phyloP scores from a whole-genome alignment of 2,797 vertebrate genomes.

The Epinephelus awoara region DNA sequence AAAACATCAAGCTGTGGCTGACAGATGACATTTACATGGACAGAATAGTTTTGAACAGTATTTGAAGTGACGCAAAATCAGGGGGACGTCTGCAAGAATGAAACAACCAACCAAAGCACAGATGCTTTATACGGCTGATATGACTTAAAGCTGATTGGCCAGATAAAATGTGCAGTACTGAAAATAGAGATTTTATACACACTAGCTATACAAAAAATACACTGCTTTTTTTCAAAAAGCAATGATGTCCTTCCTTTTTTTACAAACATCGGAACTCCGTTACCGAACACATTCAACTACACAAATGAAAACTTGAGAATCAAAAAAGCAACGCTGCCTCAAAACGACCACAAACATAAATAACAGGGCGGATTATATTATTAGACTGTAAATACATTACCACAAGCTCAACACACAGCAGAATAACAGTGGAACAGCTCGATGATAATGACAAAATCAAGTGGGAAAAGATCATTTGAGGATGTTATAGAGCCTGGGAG shows the following conservation, averaged over 20 bases:
- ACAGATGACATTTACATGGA: background rate
- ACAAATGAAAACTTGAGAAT: conserved; percentile 12
- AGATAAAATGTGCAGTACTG: conserved; percentile 38
- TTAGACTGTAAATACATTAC: conserved; percentile 1
- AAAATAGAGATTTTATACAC: conserved; percentile 69
- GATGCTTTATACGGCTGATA: background rate
- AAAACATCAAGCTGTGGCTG: background rate
- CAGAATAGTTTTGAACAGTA: background rate
- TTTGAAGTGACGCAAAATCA: background rate
- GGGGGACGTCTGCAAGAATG: background rate
- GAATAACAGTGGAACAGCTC: conserved; percentile 33
- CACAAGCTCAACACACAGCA: conserved; percentile 21
- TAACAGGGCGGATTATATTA: conserved; percentile 38
- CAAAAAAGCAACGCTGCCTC: conserved; percentile 18
- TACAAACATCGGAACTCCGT: conserved; percentile 43
- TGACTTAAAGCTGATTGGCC: conserved; percentile 30
- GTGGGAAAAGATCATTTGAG: background rate
- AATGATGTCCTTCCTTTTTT: conserved; percentile 53
- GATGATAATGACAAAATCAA: background rate
- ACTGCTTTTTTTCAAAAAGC: conserved; percentile 66
- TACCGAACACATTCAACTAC: conserved; percentile 30
- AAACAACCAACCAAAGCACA: background rate
- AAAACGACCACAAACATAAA: conserved; percentile 56
- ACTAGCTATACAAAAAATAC: conserved; percentile 81
- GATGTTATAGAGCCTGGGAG: conserved; percentile 15